Percentiles rank a stretch among this genome's conserved stretches.
Evolutionary conservation across 2,888 invertebrate genomes (phyloP).

Genomic region (Xanthorhoe designata): DNA sequence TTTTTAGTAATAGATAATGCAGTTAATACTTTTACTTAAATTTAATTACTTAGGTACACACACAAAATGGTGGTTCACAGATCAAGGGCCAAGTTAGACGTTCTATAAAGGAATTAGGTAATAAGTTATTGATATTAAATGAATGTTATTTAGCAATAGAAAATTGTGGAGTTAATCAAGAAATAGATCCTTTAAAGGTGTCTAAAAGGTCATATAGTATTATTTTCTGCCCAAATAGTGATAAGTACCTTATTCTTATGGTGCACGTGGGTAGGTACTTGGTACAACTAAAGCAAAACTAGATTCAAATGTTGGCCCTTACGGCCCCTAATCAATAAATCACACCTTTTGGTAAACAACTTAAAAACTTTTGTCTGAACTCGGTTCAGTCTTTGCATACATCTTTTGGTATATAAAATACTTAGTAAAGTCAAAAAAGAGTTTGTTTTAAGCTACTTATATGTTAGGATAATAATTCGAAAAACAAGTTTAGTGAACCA

Average conservation of each 20-base stretch:
- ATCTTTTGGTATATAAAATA: neutral
- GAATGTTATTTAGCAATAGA: no score
- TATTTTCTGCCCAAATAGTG: no score
- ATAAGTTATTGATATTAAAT: no score
- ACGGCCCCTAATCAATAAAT: neutral
- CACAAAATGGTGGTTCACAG: slow-evolving; percentile 6
- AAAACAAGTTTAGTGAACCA: neutral
- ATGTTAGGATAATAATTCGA: neutral
- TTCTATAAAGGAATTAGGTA: neutral
- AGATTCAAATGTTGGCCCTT: neutral
- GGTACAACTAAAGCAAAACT: no score
- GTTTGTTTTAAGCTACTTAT: neutral
- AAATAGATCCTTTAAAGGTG: no score
- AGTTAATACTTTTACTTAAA: neutral
- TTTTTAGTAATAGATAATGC: slow-evolving; percentile 1
- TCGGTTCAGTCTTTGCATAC: slow-evolving; percentile 4
- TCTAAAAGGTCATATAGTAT: no score
- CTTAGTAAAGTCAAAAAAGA: neutral
- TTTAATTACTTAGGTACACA: no score
- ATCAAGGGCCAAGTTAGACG: neutral
- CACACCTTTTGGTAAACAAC: neutral
- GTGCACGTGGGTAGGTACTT: no score
- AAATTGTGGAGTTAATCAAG: no score
- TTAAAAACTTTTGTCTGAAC: no score
- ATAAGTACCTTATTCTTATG: no score